These are phyloP conservation scores for Cydia pomonella DNA, from an alignment of 1,140 invertebrate species.

Conservation along the genomic window DNA sequence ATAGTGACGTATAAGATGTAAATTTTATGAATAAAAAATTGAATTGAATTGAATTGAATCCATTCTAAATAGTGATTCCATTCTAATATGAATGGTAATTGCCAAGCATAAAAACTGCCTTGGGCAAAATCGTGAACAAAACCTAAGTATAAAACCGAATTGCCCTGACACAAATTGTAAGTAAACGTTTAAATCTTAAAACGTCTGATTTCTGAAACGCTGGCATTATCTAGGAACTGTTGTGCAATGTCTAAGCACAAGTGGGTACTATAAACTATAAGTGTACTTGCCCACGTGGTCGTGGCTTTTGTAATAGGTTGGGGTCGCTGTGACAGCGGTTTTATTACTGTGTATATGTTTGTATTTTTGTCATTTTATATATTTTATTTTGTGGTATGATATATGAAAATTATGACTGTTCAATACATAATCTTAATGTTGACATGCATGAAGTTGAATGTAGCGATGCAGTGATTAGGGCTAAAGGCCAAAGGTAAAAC, in stretches of 20 bases:
- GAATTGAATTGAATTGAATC: too few relatives aligned
- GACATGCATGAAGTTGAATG: too few relatives aligned
- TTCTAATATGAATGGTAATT: not conserved
- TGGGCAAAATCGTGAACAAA: not conserved
- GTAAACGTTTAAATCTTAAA: not conserved
- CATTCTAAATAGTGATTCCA: not conserved
- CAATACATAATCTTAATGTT: too few relatives aligned
- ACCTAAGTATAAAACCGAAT: not conserved
- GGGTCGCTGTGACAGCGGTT: not conserved
- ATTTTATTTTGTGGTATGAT: too few relatives aligned
- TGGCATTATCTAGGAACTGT: not conserved
- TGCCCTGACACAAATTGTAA: not conserved
- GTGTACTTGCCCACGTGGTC: not conserved
- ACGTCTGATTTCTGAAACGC: not conserved
- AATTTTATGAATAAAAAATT: too few relatives aligned
- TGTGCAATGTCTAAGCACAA: not conserved
- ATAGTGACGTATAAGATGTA: too few relatives aligned
- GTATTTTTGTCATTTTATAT: too few relatives aligned
- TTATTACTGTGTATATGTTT: not conserved
- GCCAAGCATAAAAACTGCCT: not conserved
- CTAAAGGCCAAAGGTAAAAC: too few relatives aligned
- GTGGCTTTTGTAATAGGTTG: not conserved
- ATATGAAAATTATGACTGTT: too few relatives aligned
- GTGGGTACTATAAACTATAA: not conserved
- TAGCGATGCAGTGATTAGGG: too few relatives aligned